Conservation (phyloP, 2,113 vertebrate species). For the Zapus hudsonius region DNA sequence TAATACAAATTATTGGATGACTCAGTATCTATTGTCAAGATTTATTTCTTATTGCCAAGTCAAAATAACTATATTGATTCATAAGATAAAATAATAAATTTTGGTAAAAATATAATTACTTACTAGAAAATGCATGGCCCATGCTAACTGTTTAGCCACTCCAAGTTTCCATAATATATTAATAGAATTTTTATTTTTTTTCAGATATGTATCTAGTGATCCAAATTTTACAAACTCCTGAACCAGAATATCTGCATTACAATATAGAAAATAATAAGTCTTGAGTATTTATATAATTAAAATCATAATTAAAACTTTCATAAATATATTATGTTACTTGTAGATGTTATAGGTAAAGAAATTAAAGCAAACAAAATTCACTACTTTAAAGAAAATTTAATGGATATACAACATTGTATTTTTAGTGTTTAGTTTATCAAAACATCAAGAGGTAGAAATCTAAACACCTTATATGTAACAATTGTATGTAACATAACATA, state of each 20-base stretch:
- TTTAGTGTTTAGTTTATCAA: constrained; percentile 34
- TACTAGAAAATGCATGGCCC: constrained; percentile 98
- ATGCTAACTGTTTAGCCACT: constrained; percentile 96
- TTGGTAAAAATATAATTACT: constrained; percentile 77
- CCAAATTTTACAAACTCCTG: constrained; percentile 98
- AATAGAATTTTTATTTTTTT: constrained; percentile 93
- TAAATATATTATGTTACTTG: constrained; percentile 32
- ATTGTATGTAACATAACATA: neutral
- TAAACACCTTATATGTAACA: neutral
- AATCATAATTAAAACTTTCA: constrained; percentile 39
- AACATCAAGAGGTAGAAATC: neutral
- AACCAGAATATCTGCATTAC: constrained; percentile 95
- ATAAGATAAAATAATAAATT: neutral
- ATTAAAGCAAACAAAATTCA: constrained; percentile 44
- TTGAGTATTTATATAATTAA: constrained; percentile 8
- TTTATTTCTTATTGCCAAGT: constrained; percentile 25
- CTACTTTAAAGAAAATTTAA: constrained; percentile 37
- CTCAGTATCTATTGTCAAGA: neutral
- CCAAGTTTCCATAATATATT: constrained; percentile 99
- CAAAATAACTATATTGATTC: constrained; percentile 45
- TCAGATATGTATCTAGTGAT: constrained; percentile 96
- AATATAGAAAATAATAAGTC: constrained; percentile 64
- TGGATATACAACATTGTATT: neutral
- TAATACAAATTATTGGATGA: constrained; percentile 26
- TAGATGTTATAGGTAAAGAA: constrained; percentile 3